Conservation (phyloP, 1,140 invertebrate genomes). For the Macrosteles quadrilineatus region DNA sequence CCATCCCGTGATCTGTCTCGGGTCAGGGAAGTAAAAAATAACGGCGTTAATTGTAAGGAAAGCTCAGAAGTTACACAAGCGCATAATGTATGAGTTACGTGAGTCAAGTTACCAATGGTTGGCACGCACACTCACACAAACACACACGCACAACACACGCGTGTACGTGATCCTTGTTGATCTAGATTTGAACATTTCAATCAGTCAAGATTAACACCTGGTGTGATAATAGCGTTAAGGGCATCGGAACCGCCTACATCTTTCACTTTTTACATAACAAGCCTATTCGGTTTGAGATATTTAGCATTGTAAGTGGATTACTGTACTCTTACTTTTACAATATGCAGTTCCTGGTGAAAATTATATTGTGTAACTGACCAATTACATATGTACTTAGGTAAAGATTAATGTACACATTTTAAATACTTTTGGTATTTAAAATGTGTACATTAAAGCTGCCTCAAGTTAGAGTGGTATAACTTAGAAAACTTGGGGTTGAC, state of each 20-base stretch:
- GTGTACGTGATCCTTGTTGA: background rate
- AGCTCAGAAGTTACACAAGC: conserved; percentile 11
- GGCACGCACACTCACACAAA: background rate
- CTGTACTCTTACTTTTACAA: too few relatives aligned
- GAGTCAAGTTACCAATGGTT: background rate
- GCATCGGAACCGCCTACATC: background rate
- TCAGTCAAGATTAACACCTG: background rate
- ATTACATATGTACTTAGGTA: too few relatives aligned
- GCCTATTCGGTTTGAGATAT: too few relatives aligned
- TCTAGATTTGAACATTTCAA: conserved; percentile 1
- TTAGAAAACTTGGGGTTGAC: too few relatives aligned
- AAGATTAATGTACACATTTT: too few relatives aligned
- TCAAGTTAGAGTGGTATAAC: too few relatives aligned
- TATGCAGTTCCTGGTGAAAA: too few relatives aligned
- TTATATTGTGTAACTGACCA: too few relatives aligned
- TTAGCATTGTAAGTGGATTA: too few relatives aligned
- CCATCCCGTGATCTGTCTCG: background rate
- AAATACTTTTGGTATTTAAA: too few relatives aligned
- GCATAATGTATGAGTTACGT: conserved; percentile 14
- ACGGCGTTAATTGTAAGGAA: conserved; percentile 15
- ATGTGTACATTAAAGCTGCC: too few relatives aligned
- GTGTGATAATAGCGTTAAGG: background rate
- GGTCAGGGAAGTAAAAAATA: conserved; percentile 9
- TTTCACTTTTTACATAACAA: too few relatives aligned
- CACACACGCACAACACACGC: conserved; percentile 1